phyloP scores from a whole-genome alignment of 2,888 invertebrate species.

The Eupithecia dodoneata region DNA sequence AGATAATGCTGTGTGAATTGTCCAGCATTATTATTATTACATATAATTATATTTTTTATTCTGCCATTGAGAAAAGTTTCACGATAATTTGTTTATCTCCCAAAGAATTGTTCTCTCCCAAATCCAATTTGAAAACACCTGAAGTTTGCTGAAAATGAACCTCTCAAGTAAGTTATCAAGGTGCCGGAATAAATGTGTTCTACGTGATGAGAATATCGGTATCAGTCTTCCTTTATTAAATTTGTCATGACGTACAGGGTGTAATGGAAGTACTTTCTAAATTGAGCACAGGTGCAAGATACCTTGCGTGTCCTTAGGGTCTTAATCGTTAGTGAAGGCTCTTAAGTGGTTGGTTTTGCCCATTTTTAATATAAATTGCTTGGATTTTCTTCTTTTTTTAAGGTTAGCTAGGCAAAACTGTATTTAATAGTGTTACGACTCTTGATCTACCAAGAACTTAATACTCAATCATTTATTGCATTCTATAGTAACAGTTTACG shows the following conservation, averaged over 20 bases:
- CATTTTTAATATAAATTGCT: background rate
- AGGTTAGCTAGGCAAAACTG: background rate
- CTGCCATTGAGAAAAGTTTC: slow-evolving; percentile 7
- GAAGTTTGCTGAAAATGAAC: slow-evolving; percentile 36
- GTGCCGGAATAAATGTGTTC: slow-evolving; percentile 38
- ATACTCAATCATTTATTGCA: too few relatives aligned
- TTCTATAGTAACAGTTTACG: too few relatives aligned
- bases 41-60: background rate
- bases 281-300: slow-evolving; percentile 12
- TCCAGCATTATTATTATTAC: too few relatives aligned
- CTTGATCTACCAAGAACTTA: too few relatives aligned
- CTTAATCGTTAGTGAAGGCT: background rate
- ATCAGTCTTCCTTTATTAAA: slow-evolving; percentile 33
- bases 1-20: too few relatives aligned
- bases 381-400: background rate
- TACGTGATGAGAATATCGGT: slow-evolving; percentile 35
- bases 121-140: slow-evolving; percentile 31
- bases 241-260: slow-evolving; percentile 29
- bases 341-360: background rate
- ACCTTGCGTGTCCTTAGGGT: background rate
- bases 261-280: slow-evolving; percentile 14
- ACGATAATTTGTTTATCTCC: slow-evolving; percentile 35
- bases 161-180: slow-evolving; percentile 38
- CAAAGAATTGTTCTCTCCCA: slow-evolving; percentile 15
- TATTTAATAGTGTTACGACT: too few relatives aligned